Conservation (phyloP, 1,140 invertebrate species). For the Drosophila pandora region DNA sequence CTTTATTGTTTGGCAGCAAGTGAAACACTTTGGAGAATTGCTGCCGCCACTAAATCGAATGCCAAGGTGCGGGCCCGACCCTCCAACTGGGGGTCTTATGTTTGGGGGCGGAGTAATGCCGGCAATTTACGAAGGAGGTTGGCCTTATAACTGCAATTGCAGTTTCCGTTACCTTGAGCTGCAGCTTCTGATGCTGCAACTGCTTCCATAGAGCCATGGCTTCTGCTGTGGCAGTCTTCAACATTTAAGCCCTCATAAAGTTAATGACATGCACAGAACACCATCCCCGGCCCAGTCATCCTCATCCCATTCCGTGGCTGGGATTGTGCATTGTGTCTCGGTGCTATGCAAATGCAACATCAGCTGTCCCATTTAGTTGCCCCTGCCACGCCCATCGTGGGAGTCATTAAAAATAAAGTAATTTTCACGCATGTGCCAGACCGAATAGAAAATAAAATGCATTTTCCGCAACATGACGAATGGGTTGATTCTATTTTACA, state of each 20-base stretch:
- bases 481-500: slow-evolving; percentile 79
- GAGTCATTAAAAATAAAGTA: slow-evolving; percentile 79
- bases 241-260: slow-evolving; percentile 79
- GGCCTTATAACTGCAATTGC: slow-evolving; percentile 57
- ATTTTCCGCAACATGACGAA: slow-evolving; percentile 79
- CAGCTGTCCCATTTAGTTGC: slow-evolving; percentile 61
- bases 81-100: background rate
- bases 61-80: background rate
- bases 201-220: background rate
- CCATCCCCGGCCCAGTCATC: slow-evolving; percentile 14
- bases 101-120: slow-evolving; percentile 32
- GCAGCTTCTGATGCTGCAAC: slow-evolving; percentile 18
- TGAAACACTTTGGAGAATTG: slow-evolving; percentile 79
- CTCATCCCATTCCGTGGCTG: slow-evolving; percentile 1
- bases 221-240: slow-evolving; percentile 2
- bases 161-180: slow-evolving; percentile 74
- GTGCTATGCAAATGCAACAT: slow-evolving; percentile 27
- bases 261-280: slow-evolving; percentile 75
- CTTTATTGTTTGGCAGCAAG: slow-evolving; percentile 79
- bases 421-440: slow-evolving; percentile 78
- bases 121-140: slow-evolving; percentile 49
- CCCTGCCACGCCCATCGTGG: slow-evolving; percentile 8
- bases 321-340: slow-evolving; percentile 35
- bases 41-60: slow-evolving; percentile 52
- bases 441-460: slow-evolving; percentile 75